phyloP scores from a whole-genome alignment of 2,113 vertebrate species.

The Donacobius atricapilla region DNA sequence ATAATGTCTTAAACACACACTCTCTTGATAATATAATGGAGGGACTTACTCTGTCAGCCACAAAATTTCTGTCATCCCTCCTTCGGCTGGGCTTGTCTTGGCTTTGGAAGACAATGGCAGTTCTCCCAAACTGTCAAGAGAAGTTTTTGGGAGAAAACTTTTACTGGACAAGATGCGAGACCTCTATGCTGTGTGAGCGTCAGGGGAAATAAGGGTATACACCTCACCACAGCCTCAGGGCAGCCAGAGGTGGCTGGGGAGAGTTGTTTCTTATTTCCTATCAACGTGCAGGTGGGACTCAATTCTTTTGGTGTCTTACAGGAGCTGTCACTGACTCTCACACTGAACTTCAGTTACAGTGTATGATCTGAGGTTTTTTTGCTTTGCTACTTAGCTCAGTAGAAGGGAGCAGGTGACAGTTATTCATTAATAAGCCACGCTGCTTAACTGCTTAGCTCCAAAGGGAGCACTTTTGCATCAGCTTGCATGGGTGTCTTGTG shows the following conservation, averaged over 20 bases:
- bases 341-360: not conserved
- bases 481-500: accelerated
- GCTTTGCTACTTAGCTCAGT: not conserved
- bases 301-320: not conserved
- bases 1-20: not conserved
- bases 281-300: not conserved
- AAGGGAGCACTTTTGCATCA: accelerated
- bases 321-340: not conserved
- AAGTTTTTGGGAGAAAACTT: not conserved
- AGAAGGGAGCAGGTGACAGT: not conserved
- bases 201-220: not conserved
- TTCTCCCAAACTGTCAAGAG: accelerated
- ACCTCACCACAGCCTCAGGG: not conserved
- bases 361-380: not conserved
- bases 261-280: not conserved
- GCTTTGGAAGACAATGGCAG: not conserved
- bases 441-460: not conserved
- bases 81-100: not conserved
- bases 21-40: not conserved
- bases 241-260: not conserved
- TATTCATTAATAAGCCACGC: not conserved
- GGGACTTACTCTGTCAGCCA: not conserved
- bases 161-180: not conserved
- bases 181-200: accelerated
- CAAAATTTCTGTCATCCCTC: not conserved